phyloP scores from a whole-genome alignment of 2,113 vertebrate species.

The Stegostoma tigrinum region DNA sequence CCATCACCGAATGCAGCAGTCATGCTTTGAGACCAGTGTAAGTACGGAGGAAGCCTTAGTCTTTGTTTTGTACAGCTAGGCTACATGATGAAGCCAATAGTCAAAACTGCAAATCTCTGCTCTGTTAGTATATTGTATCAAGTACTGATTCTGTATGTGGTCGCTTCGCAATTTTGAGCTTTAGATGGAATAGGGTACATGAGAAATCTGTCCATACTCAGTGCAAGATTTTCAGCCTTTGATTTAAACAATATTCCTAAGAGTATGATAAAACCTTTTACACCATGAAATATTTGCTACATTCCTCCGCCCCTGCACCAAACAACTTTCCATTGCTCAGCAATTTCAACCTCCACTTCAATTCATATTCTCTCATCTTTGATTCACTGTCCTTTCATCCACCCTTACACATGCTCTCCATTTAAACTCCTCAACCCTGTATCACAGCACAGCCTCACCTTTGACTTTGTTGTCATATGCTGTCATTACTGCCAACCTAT shows the following conservation, averaged over 20 bases:
- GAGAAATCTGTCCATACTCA: not conserved
- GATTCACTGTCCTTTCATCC: too few relatives aligned
- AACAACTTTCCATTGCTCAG: too few relatives aligned
- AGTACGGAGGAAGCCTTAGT: not conserved
- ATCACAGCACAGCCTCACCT: too few relatives aligned
- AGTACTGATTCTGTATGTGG: not conserved
- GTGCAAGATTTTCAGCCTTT: not conserved
- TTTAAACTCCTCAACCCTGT: too few relatives aligned
- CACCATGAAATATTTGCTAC: too few relatives aligned
- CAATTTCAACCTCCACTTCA: too few relatives aligned
- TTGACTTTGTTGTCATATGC: too few relatives aligned
- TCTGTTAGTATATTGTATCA: not conserved
- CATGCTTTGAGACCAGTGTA: not conserved
- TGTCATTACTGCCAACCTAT: too few relatives aligned
- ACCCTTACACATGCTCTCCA: too few relatives aligned
- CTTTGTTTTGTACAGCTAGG: not conserved
- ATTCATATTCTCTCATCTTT: too few relatives aligned
- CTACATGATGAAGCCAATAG: not conserved
- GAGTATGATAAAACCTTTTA: too few relatives aligned
- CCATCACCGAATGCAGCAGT: not conserved
- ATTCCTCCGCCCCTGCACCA: too few relatives aligned
- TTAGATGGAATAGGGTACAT: not conserved
- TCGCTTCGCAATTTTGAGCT: not conserved
- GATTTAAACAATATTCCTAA: not conserved
- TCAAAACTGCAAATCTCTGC: not conserved